Conservation (phyloP, 2,888 invertebrate species). For the Melikaiella ostensackeni region DNA sequence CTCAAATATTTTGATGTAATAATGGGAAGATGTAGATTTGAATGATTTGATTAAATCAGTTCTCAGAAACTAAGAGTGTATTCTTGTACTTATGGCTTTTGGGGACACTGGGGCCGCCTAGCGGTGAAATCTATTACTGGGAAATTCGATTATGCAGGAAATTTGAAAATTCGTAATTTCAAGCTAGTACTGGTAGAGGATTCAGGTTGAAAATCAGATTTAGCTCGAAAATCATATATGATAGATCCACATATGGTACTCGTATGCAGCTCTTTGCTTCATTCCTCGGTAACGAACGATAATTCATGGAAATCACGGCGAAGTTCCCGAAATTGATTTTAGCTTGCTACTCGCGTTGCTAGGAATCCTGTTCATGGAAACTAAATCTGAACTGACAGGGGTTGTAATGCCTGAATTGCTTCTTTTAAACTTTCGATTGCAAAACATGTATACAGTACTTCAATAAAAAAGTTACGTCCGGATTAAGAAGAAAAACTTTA, state of each 20-base stretch:
- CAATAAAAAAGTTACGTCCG: too few species aligned
- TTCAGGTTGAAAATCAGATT: neutral
- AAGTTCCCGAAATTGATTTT: constrained; percentile 64
- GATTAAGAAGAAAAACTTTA: too few species aligned
- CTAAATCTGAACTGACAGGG: constrained; percentile 12
- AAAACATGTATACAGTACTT: too few species aligned
- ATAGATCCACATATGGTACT: neutral
- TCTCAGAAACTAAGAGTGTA: neutral
- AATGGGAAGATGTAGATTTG: too few species aligned
- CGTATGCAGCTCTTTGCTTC: constrained; percentile 53
- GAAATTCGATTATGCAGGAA: neutral
- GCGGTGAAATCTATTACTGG: neutral
- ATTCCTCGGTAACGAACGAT: constrained; percentile 59
- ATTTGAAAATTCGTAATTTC: constrained; percentile 3
- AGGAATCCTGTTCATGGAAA: constrained; percentile 57
- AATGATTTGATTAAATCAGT: too few species aligned
- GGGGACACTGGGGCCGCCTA: neutral
- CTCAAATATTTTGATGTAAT: too few species aligned
- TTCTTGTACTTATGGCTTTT: neutral
- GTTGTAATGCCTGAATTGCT: neutral
- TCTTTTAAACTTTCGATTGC: too few species aligned
- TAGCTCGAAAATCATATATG: constrained; percentile 48
- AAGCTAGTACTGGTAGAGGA: neutral
- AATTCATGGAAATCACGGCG: constrained; percentile 60
- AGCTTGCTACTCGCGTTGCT: constrained; percentile 42